Conservation (phyloP, 35 echinoderm and acorn worm species). For the Hemicentrotus pulcherrimus region DNA sequence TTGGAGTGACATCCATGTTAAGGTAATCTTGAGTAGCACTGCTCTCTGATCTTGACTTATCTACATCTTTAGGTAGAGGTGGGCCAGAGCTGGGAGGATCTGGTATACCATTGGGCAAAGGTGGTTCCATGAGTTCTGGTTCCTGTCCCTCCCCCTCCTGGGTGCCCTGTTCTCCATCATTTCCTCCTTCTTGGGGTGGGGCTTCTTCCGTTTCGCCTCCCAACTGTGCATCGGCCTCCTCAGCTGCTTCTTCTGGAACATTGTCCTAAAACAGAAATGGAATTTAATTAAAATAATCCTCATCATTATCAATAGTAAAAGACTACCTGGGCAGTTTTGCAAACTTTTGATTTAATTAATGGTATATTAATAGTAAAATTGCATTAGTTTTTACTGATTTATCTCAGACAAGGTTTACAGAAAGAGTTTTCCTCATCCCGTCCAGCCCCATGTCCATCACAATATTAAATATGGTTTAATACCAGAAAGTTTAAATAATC, state of each 20-base stretch:
- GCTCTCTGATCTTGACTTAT: background rate
- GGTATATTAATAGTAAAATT: too few species aligned
- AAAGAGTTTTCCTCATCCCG: too few species aligned
- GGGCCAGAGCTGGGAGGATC: background rate
- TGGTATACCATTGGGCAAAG: background rate
- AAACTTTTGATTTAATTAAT: too few species aligned
- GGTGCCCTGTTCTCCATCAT: background rate
- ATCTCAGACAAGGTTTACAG: too few species aligned
- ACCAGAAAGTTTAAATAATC: too few species aligned
- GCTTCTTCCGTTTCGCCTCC: background rate
- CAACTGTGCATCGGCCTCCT: background rate
- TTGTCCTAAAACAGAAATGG: background rate
- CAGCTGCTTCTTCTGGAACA: background rate
- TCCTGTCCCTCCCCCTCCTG: background rate
- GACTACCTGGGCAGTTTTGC: too few species aligned
- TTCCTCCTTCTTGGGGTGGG: background rate
- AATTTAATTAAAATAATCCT: background rate
- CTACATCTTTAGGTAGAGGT: background rate
- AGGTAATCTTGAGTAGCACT: background rate
- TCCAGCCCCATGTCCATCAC: too few species aligned
- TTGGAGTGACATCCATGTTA: constrained; percentile 53
- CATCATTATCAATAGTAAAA: too few species aligned
- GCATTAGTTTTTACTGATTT: too few species aligned
- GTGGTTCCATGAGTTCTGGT: background rate
- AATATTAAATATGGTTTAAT: too few species aligned